Base-by-base conservation (phyloP, 2,888 invertebrate genomes). In the Nomada goodeniana region DNA sequence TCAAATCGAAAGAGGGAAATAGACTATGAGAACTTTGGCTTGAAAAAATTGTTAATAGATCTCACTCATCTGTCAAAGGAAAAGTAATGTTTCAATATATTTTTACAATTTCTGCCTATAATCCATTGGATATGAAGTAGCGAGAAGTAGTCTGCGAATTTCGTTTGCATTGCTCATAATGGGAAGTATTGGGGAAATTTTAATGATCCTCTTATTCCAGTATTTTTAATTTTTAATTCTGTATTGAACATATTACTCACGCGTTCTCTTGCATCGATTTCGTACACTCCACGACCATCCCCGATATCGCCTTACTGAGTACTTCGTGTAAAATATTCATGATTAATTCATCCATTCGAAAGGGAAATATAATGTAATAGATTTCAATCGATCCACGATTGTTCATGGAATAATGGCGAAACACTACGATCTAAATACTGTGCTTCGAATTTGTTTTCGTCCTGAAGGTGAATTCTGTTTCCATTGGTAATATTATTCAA, bases 381-480 rank as follows among this genome's bases (percentile, higher is more conserved):
- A 44, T 52, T 20, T n/a, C n/a, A 50, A 52, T 60, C 23, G 42
- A 55, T 47, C 11, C n/a, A 26, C 20, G n/a, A 50, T 18, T 26
- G 50, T n/a, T 2, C 2, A 26, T 11, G 26, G 29, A 71, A 52
- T 50, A 47, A 53, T 20, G 29, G 50, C 0, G 55, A 52, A 15
- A 50, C 23, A 11, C 36, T 10, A 13, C 52, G 10, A 15, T 15
- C 52, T 36, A 36, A 36, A 36, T 36, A 42, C 47, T 20, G 53
- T 47, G 29, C 2, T 18, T 13, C 5, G 47, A 80, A 63, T 71
- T 61, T 69, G 60, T 67, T 74, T 64, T 15, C 60, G 42, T 70
- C 44, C 42, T 55, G 69, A 83, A 81, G 82, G 81, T 81, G 60
- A 55, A 53, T 10, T 52, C 23, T 72, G 57, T 67, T 72, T 72